Evolutionary conservation across 2,113 vertebrate genomes (phyloP), one percentile per base, ranked within the genome.

Genomic region (Siphamia tubifer): DNA sequence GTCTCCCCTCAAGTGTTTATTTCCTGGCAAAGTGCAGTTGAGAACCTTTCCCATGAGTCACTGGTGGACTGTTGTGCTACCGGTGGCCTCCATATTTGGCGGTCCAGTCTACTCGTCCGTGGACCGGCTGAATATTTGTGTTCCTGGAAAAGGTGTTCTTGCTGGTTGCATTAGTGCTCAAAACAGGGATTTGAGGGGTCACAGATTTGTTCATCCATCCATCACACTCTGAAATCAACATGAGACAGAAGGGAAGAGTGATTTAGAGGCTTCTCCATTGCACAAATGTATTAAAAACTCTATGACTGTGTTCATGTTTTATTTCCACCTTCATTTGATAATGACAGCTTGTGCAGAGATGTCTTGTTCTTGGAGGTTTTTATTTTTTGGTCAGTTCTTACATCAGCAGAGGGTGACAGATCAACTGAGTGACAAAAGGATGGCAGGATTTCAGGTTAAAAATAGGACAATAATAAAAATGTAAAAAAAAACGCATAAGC

Each of bases 21-120:
- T 49, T 72, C 39, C 44, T 68, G 47, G 16, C 31, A 6, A 21
- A 51, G 55, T 44, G 23, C 24, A 31, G 12, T 10, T 32, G 19
- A 31, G 39, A 52, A 11, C 11, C 9, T 17, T 38, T 63, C 62
- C 54, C 71, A 62, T 30, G 24, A 60, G 15, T 71, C 63, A 2
- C 8, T 25, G 20, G 23, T 24, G 5, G 24, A 5, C 36, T 45
- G 48, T 32, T 27, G 51, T 11, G 64, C 84, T 94, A 95, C 64
- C 92, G 88, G 73, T 94, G 90, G 44, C 94, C 89, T 73, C 94
- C 94, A 0, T 97, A 97, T 85, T 97, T 97, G 76, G 94, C 91
- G 15, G 85, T 72, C 95, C 94, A 97, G 87, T 98, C 95, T 12
- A 94, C 94, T 78, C 94, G 92, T 67, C 95, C 94, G 1, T 94